Percentiles rank a stretch among this genome's conserved stretches.
Evolutionary conservation across 2,113 vertebrate species (phyloP).

Genomic region (Jaculus jaculus): DNA sequence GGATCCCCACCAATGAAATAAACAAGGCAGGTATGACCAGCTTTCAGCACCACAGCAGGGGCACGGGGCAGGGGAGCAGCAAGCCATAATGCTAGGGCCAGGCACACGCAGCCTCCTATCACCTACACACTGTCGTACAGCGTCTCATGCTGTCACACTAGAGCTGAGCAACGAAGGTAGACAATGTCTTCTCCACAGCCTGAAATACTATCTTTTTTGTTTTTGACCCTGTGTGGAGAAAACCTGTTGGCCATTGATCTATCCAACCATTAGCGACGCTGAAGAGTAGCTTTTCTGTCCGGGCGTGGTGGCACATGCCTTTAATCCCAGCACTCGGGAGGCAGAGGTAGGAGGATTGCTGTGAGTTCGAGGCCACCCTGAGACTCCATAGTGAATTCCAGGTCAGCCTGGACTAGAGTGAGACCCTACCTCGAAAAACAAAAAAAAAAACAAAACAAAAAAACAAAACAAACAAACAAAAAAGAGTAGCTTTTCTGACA

Average conservation of each 20-base stretch:
- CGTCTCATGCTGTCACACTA: accelerated
- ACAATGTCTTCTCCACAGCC: neutral
- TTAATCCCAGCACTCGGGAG: too few species aligned
- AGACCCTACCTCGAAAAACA: too few species aligned
- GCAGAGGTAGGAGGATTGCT: too few species aligned
- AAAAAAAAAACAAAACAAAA: too few species aligned
- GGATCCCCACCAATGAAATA: neutral
- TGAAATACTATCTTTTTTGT: neutral
- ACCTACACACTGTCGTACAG: neutral
- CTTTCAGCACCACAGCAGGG: too few species aligned
- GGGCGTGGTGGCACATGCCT: too few species aligned
- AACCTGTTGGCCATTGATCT: neutral
- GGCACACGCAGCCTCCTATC: neutral
- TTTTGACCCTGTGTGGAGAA: neutral
- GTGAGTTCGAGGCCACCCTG: too few species aligned
- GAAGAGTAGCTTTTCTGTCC: neutral
- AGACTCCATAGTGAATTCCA: too few species aligned
- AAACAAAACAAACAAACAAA: too few species aligned
- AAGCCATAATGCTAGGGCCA: accelerated
- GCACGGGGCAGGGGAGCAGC: neutral
- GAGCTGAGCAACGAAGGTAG: neutral
- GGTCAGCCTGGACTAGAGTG: too few species aligned
- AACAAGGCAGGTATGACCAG: neutral
- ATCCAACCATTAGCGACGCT: neutral
- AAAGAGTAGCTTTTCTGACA: neutral